Conservation (phyloP, 2,888 invertebrate species). For the Opisthograptis luteolata region DNA sequence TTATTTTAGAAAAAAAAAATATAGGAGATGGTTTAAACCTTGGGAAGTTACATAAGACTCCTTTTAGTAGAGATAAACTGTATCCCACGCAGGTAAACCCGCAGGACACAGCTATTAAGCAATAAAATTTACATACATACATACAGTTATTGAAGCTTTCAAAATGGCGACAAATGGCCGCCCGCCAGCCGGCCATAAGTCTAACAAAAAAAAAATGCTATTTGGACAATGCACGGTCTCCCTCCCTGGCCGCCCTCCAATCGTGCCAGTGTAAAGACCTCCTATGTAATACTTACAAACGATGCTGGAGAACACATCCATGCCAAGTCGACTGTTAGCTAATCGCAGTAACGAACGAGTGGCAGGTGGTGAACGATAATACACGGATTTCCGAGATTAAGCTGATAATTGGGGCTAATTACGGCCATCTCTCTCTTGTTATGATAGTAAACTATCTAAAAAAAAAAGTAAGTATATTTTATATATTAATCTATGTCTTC, state of each 20-base stretch:
- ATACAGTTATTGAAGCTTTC: slow-evolving; percentile 33
- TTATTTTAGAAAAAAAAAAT: no score
- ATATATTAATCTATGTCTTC: no score
- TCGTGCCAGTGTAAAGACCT: slow-evolving; percentile 53
- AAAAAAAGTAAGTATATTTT: no score
- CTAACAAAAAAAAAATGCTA: slow-evolving; percentile 58
- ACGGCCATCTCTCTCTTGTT: no score
- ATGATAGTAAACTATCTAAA: no score
- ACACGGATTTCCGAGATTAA: no score
- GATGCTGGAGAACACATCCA: slow-evolving; percentile 39
- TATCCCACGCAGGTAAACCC: no score
- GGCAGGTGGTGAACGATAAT: slow-evolving; percentile 52
- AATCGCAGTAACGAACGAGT: slow-evolving; percentile 43
- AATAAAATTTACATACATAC: slow-evolving; percentile 25
- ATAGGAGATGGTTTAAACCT: no score
- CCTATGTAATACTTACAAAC: slow-evolving; percentile 44
- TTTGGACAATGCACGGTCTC: slow-evolving; percentile 54
- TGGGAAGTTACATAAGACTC: no score
- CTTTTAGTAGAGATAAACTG: no score
- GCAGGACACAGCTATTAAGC: no score
- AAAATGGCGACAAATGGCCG: slow-evolving; percentile 58
- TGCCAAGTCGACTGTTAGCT: slow-evolving; percentile 46
- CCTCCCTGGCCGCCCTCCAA: slow-evolving; percentile 64
- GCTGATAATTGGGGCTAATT: no score
- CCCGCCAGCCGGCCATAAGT: slow-evolving; percentile 58